Evolutionary conservation across 2,888 invertebrate species (phyloP).

Genomic region (Pristionchus exspectatus): DNA sequence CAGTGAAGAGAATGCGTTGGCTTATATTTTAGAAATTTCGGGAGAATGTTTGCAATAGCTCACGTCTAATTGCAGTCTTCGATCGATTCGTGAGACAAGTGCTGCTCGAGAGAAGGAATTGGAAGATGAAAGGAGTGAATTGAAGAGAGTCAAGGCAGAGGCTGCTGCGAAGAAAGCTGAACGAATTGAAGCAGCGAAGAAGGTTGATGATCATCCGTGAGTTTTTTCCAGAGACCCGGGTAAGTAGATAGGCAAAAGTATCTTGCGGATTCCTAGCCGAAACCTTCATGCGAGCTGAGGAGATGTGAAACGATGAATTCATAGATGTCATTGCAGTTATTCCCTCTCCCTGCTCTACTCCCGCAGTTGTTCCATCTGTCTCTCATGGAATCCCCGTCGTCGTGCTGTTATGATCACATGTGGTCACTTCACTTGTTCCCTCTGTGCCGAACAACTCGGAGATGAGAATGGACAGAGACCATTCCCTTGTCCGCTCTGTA

Average conservation of each 20-base stretch:
- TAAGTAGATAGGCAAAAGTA: too few species aligned
- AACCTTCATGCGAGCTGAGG: too few species aligned
- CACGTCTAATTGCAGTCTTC: background rate
- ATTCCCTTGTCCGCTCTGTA: background rate
- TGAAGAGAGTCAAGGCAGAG: background rate
- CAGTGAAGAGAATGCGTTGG: too few species aligned
- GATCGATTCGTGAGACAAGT: background rate
- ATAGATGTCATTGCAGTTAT: background rate
- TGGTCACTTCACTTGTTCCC: background rate
- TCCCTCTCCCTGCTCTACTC: conserved; percentile 14
- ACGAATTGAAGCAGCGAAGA: background rate
- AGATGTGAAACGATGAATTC: too few species aligned
- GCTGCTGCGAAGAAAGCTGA: background rate
- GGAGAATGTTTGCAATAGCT: too few species aligned
- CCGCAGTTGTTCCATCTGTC: background rate
- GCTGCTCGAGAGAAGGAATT: conserved; percentile 13
- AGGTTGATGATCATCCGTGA: background rate
- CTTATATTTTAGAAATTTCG: too few species aligned
- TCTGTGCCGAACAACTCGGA: conserved; percentile 2
- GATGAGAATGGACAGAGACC: background rate
- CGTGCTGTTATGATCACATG: background rate
- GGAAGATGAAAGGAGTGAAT: background rate
- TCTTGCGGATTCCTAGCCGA: too few species aligned
- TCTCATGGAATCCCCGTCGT: background rate
- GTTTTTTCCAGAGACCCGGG: background rate